These are phyloP conservation scores for Phaonia tiefii DNA, from an alignment of 2,888 invertebrate species.

Conservation along the genomic window DNA sequence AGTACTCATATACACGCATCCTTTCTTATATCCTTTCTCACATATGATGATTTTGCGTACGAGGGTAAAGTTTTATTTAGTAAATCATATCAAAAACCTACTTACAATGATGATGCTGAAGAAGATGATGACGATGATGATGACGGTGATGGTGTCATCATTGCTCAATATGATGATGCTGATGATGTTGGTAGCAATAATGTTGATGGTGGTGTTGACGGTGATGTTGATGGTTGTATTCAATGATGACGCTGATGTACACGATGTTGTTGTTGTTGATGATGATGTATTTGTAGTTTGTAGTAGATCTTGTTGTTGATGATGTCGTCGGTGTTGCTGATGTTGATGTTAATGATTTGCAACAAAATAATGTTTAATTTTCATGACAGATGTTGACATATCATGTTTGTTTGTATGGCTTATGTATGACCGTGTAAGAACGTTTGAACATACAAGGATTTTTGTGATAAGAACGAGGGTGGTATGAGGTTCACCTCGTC, in stretches of 20 bases:
- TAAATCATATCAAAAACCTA: slow-evolving; percentile 7
- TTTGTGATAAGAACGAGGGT: neutral
- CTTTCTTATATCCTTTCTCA: too few species aligned
- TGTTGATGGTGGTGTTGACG: neutral
- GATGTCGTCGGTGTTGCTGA: neutral
- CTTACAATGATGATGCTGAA: slow-evolving; percentile 8
- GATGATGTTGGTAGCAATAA: neutral
- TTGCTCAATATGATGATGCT: slow-evolving; percentile 14
- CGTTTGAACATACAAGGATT: neutral
- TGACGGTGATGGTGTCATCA: neutral
- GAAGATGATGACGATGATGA: slow-evolving; percentile 10
- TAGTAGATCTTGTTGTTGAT: neutral
- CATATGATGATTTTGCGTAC: too few species aligned
- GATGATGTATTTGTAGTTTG: neutral
- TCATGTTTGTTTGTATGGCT: neutral
- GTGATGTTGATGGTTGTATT: too few species aligned
- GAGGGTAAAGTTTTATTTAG: neutral
- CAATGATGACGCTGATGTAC: neutral
- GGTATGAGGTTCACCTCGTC: neutral
- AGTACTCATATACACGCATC: neutral
- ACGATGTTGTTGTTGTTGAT: neutral
- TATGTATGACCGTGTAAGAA: neutral
- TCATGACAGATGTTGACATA: slow-evolving; percentile 26
- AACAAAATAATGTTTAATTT: slow-evolving; percentile 21
- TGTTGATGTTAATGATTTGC: slow-evolving; percentile 3